Conservation (phyloP, 2,113 vertebrate species). For the Dromaius novaehollandiae region DNA sequence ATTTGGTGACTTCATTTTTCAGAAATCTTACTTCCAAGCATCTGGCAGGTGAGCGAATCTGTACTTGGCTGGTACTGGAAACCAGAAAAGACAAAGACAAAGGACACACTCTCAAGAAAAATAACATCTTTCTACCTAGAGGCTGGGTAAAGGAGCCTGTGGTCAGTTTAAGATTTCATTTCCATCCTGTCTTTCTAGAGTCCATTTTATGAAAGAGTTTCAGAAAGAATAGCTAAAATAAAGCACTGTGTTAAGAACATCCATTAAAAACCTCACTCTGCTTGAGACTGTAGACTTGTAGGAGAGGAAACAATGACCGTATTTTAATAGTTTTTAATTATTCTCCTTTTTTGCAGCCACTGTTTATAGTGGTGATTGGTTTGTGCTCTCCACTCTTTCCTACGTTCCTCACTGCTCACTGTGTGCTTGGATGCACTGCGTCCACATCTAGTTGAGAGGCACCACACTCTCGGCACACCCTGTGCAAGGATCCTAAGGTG, state of each 20-base stretch:
- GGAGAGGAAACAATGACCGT: not conserved
- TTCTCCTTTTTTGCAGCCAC: not conserved
- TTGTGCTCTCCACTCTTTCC: not conserved
- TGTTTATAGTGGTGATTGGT: not conserved
- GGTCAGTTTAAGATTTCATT: not conserved
- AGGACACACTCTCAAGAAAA: not conserved
- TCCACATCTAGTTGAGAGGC: not conserved
- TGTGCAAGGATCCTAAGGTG: too few relatives aligned
- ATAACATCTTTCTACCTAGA: accelerated
- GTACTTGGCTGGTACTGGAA: not conserved
- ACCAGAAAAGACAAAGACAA: not conserved
- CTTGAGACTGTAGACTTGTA: not conserved
- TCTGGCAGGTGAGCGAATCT: not conserved
- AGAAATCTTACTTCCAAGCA: not conserved
- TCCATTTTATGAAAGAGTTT: not conserved
- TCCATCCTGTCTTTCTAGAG: not conserved
- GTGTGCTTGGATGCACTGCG: accelerated
- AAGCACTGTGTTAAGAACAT: not conserved
- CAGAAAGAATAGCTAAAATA: not conserved
- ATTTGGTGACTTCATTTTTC: not conserved
- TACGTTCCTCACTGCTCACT: accelerated
- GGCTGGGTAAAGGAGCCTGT: not conserved
- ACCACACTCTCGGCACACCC: not conserved
- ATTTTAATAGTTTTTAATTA: not conserved
- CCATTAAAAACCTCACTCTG: not conserved